Conservation (phyloP, 2,113 vertebrate genomes). For the Eurypyga helias region DNA sequence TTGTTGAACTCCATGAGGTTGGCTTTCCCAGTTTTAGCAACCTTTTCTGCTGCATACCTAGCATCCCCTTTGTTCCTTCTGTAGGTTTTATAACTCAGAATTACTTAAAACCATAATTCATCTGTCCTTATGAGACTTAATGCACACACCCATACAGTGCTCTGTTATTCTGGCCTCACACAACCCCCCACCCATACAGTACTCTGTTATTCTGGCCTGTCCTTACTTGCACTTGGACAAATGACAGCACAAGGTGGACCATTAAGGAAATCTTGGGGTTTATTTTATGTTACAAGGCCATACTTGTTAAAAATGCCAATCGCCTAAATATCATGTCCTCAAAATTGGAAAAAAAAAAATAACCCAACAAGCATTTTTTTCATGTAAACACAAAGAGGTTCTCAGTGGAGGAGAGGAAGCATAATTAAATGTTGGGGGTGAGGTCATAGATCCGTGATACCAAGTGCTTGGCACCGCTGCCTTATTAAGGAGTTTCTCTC, state of each 20-base stretch:
- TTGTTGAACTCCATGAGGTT: too few species aligned
- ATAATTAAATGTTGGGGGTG: not conserved
- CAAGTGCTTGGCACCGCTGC: not conserved
- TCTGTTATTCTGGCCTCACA: not conserved
- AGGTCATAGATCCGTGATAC: not conserved
- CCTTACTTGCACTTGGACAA: not conserved
- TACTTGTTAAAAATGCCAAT: not conserved
- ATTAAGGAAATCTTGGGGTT: not conserved
- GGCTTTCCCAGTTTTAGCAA: not conserved
- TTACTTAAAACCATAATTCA: not conserved
- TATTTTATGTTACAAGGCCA: not conserved
- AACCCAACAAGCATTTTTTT: rapidly evolving
- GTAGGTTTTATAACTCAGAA: not conserved
- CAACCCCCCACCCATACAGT: not conserved
- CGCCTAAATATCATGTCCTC: not conserved
- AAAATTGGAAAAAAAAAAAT: not conserved
- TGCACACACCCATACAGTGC: not conserved
- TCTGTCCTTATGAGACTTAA: not conserved
- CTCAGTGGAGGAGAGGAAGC: not conserved
- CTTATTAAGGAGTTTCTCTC: not conserved
- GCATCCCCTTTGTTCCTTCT: not conserved
- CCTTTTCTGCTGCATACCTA: not conserved
- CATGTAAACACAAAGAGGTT: not conserved
- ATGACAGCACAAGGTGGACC: not conserved
- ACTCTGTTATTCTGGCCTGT: not conserved